Evolutionary conservation across 2,888 invertebrate genomes (phyloP).

Genomic region (Synanthedon myopaeformis): DNA sequence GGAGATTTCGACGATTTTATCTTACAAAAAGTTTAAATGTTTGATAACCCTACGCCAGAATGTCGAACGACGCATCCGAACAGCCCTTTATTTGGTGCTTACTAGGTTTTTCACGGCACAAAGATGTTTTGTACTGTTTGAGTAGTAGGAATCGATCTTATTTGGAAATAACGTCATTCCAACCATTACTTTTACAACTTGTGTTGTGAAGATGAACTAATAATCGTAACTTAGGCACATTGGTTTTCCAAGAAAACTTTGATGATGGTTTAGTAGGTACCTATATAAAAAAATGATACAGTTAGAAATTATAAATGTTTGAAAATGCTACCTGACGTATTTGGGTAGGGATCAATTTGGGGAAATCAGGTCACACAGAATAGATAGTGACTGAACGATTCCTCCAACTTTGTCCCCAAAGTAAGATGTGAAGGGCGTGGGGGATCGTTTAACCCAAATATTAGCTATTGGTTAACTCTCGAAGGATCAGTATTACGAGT

Average conservation of each 20-base stretch:
- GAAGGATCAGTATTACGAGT: slow-evolving; percentile 23
- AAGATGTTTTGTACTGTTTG: background rate
- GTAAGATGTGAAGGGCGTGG: slow-evolving; percentile 9
- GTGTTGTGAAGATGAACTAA: background rate
- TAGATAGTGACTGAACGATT: background rate
- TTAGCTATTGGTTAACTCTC: slow-evolving; percentile 25
- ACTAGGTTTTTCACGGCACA: slow-evolving; percentile 12
- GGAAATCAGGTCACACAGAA: too few species aligned
- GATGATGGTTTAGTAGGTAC: too few species aligned
- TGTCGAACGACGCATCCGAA: slow-evolving; percentile 25
- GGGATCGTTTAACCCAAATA: slow-evolving; percentile 33
- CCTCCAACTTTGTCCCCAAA: background rate
- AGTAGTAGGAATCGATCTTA: background rate
- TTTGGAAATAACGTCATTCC: background rate
- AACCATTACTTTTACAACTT: background rate
- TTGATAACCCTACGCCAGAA: slow-evolving; percentile 14
- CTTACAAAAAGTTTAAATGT: background rate
- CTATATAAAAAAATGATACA: too few species aligned
- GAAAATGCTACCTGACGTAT: too few species aligned
- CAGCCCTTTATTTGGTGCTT: slow-evolving; percentile 27
- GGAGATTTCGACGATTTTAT: too few species aligned
- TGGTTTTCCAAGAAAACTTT: too few species aligned
- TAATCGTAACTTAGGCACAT: too few species aligned
- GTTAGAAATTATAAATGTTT: too few species aligned
- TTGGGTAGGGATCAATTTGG: too few species aligned